Base-by-base conservation (phyloP, 23 tunicate genomes). In the Halocynthia roretzi region DNA sequence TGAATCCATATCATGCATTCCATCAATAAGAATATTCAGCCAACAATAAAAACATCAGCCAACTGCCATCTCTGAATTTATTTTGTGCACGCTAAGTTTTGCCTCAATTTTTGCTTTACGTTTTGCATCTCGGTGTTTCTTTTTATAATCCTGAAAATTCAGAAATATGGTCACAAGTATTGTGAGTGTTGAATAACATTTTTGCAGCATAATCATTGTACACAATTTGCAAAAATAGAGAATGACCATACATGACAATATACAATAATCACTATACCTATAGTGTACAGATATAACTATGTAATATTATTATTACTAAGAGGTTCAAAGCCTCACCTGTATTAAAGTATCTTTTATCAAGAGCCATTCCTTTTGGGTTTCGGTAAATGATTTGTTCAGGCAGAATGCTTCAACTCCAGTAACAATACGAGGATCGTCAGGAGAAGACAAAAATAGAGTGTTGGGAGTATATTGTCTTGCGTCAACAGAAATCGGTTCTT, bases 111-210 rank as follows among this genome's bases (percentile, higher is more conserved):
- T 65, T 48, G 70, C 70, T 65, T 65, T 65, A 5, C 70, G 70
- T 65, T 65, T 65, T 9, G 70, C 70, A 65, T 65, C 70, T 65
- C 70, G 70, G 31, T 65, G 70, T 15, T 65, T 65, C 19, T 65
- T 65, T 15, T 65, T 65, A 15, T 65, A 65, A 65, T 65, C 70
- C 70, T 65, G 63, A 58, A 58, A 58, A 15, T 14, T 14, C 63
- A 31, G 44, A 31, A 31, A 31, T 31, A 31, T 31, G 44, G 44
- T 31, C 44, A 31, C 2, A 31, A 31, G 44, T 31, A 31, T 31
- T 31, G 44, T 31, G 44, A 31, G 4, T 31, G 44, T 31, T 31
- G 4, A 31, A 58, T 4, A 58, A 58, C 17, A 58, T n/a, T 58
- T 14, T 58, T 14, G 2, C 4, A 58, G 63, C n/a, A 58, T 58